Evolutionary conservation across 2,113 vertebrate genomes (phyloP).

Genomic region (Tupaia tana): DNA sequence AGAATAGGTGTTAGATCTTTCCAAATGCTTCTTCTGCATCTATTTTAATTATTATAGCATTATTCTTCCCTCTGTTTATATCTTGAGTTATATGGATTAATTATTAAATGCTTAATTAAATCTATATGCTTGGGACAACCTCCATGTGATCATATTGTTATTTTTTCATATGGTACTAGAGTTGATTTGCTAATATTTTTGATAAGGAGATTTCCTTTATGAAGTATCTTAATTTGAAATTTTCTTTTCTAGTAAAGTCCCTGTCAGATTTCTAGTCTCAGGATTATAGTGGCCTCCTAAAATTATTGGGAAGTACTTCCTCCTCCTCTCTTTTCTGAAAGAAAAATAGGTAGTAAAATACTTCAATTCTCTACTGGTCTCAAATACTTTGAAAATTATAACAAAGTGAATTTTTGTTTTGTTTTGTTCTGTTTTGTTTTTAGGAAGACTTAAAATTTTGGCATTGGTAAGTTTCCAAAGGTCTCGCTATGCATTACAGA

Average conservation of each 20-base stretch:
- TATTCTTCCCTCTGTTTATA: not conserved
- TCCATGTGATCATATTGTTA: not conserved
- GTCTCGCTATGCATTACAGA: not conserved
- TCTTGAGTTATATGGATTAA: not conserved
- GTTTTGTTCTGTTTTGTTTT: not conserved
- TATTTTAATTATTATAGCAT: not conserved
- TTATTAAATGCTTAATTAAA: not conserved
- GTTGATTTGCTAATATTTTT: not conserved
- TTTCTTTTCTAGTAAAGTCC: not conserved
- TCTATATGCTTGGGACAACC: not conserved
- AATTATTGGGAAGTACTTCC: not conserved
- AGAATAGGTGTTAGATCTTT: not conserved
- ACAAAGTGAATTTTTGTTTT: too few relatives aligned
- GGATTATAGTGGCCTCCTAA: not conserved
- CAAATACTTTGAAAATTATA: not conserved
- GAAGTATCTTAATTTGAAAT: not conserved
- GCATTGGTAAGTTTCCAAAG: not conserved
- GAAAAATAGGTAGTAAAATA: not conserved
- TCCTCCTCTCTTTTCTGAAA: not conserved
- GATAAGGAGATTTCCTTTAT: not conserved
- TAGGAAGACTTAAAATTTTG: not conserved
- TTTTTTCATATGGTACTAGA: not conserved
- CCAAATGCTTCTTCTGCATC: not conserved
- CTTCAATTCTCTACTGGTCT: not conserved
- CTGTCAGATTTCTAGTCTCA: not conserved